These are phyloP conservation scores for Neostethus bicornis DNA, from an alignment of 2,797 vertebrate species.

Conservation along the genomic window DNA sequence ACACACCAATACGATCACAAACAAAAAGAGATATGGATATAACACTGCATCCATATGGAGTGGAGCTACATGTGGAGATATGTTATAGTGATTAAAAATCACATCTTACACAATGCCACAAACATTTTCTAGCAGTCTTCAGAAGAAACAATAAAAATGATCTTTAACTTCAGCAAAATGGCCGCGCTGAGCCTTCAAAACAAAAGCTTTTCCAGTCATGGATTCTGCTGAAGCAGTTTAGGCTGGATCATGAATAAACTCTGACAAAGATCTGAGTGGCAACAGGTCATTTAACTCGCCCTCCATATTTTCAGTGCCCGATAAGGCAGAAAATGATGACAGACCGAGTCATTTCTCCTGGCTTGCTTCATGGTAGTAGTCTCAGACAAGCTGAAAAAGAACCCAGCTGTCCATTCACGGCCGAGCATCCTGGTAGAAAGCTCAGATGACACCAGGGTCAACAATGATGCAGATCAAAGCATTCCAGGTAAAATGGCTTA, in stretches of 20 bases:
- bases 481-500: slow-evolving; percentile 12
- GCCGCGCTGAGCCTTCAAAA: slow-evolving; percentile 8
- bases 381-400: slow-evolving; percentile 2
- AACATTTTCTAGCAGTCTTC: too few species aligned
- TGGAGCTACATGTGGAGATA: too few species aligned
- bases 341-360: too few species aligned
- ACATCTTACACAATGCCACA: too few species aligned
- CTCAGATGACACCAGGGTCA: not conserved
- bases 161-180: slow-evolving; percentile 1
- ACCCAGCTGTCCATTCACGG: not conserved
- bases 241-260: slow-evolving; percentile 15
- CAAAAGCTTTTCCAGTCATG: slow-evolving; percentile 7
- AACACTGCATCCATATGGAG: too few species aligned
- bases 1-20: too few species aligned
- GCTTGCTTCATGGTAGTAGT: not conserved
- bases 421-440: not conserved
- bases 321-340: not conserved
- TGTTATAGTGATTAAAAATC: too few species aligned
- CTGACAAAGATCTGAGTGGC: not conserved
- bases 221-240: slow-evolving; percentile 24
- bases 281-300: not conserved
- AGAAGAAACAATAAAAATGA: too few species aligned
- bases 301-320: not conserved
- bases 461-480: slow-evolving; percentile 36
- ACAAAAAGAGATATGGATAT: too few species aligned